Base-by-base conservation (phyloP, 2,888 invertebrate species). In the Geotrupes spiniger region DNA sequence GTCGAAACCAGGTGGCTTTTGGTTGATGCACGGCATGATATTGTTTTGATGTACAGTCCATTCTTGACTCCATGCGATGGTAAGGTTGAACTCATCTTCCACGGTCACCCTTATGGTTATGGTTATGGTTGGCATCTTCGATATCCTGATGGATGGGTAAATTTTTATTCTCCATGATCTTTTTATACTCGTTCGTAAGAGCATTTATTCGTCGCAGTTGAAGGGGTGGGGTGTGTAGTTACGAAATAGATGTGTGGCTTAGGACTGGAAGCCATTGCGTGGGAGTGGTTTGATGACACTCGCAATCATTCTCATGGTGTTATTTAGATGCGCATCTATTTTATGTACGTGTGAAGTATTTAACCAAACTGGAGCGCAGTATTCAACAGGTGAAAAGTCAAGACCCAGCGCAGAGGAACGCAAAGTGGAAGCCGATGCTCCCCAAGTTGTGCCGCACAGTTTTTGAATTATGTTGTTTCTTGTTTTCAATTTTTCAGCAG, bases 301-400 rank as follows among this genome's bases (percentile, higher is more conserved):
- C 1, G 37, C n/a, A 9, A 40, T 15, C 12, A 40, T 44, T 3
- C 43, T 15, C 43, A 48, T 48, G 12, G 37, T 43, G 8, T 36
- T 27, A 38, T 57, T 56, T 8, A 57, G 43, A 39, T 57, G 52
- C 9, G 36, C 28, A 12, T 57, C 53, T 25, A 57, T 39, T 26
- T 36, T 42, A 6, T 14, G 17, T 26, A 40, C 46, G 36, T 53
- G 55, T n/a, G 49, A 11, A 36, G 49, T 57, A 31, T 52, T 53
- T 5, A 46, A 16, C 53, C 56, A 58, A 10, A 57, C 49, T 37
- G 53, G 47, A 5, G 47, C 42, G 26, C 48, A 47, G 31, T 55
- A 57, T 45, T 58, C 52, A 8, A 45, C 54, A 25, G 50, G 39
- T 5, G 50, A 57, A 37, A 39, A 43, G 4, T 17, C 42, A n/a